phyloP scores from a whole-genome alignment of 2,113 vertebrate species.

The Aphyosemion australe region DNA sequence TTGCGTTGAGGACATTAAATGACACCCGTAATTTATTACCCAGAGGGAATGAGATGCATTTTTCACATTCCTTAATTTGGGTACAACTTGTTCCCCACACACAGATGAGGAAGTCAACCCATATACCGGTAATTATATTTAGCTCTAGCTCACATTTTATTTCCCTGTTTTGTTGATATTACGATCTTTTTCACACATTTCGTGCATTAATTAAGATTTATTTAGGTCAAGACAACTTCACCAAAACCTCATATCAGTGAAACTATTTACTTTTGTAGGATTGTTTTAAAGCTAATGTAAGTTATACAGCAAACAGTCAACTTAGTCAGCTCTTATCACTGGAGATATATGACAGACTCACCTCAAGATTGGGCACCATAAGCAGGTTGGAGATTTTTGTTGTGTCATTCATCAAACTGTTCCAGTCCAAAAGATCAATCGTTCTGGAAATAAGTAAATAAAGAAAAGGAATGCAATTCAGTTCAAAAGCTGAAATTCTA shows the following conservation, averaged over 20 bases:
- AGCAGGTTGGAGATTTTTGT: slow-evolving; percentile 87
- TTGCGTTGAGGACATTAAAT: background rate
- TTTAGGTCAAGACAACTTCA: background rate
- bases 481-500: background rate
- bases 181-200: background rate
- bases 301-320: no score
- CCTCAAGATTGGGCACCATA: slow-evolving; percentile 88
- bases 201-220: background rate
- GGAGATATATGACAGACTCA: slow-evolving; percentile 58
- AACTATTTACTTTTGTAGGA: background rate
- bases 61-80: background rate
- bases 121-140: no score
- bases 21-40: background rate
- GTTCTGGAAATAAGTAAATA: slow-evolving; percentile 72
- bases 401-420: slow-evolving; percentile 84
- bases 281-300: background rate
- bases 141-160: no score
- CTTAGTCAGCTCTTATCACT: no score
- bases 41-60: background rate
- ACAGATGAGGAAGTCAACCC: background rate
- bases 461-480: background rate
- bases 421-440: slow-evolving; percentile 93
- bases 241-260: background rate
- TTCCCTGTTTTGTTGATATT: background rate
- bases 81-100: background rate